A percentile compares a stretch with the other conserved stretches of the same genome.
Conservation (phyloP, 1,140 invertebrate species). For the Chironomus striatipennis region DNA sequence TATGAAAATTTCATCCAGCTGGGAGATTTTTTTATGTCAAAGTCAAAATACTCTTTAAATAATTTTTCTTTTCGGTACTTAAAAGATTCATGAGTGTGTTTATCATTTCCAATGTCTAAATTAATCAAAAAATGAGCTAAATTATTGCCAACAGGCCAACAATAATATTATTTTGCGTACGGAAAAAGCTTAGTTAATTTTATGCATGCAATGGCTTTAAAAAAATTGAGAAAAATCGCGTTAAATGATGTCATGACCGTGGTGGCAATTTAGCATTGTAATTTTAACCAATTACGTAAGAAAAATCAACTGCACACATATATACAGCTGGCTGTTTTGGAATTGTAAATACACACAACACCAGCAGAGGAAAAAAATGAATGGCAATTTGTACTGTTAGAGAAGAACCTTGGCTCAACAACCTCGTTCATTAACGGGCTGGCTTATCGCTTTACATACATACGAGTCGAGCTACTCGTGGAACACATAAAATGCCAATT, state of each 20-base stretch:
- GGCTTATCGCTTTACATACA: conserved; percentile 3
- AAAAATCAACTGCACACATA: neutral
- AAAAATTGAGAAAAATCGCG: neutral
- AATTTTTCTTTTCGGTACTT: too few species aligned
- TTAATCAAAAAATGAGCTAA: too few species aligned
- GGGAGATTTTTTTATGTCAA: too few species aligned
- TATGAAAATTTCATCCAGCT: too few species aligned
- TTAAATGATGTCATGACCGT: conserved; percentile 12
- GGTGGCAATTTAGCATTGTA: conserved; percentile 12
- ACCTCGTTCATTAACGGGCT: conserved; percentile 22
- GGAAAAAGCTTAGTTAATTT: neutral
- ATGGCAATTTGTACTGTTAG: conserved; percentile 19
- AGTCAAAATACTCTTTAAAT: too few species aligned
- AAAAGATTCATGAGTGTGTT: too few species aligned
- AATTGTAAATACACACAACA: neutral
- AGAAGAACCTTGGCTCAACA: conserved; percentile 17
- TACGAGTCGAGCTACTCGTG: neutral
- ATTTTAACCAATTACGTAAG: conserved; percentile 14
- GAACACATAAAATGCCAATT: conserved; percentile 7
- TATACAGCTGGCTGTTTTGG: neutral
- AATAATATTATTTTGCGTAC: too few species aligned
- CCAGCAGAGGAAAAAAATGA: neutral
- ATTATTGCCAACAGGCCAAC: too few species aligned
- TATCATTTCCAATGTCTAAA: too few species aligned
- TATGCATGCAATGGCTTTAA: neutral